Evolutionary conservation across 2,113 vertebrate species (phyloP), one percentile per base, ranked within the genome.

Genomic region (Carettochelys insculpta): DNA sequence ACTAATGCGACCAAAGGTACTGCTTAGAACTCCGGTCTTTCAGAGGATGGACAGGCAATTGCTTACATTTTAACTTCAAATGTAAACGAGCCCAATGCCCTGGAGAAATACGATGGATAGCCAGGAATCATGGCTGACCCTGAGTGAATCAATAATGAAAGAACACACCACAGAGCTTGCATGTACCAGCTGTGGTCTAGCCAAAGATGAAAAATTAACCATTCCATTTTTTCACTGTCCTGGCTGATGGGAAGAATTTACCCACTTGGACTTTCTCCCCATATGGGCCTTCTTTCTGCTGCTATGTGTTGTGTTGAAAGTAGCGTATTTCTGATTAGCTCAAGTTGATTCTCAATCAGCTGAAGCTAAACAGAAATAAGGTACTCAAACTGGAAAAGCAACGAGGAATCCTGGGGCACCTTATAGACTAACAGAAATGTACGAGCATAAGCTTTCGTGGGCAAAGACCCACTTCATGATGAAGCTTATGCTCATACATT

Each of bases 71-170:
- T 43, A 45, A 27, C 73, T 4, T n/a, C 50, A 56, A 34, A 47
- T 45, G 10, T n/a, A 51, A 81, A 77, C 22, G 1, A 3, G 5
- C 0, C 0, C 11, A 11, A 77, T 1, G 7, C 34, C 53, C 0
- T 0, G 43, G 22, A 82, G 82, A 94, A 84, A 29, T 14, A 27
- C 11, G 41, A 16, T 38, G 34, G 10, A 16, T 75, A 24, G 12
- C 25, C 38, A 4, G 27, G 88, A 83, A 83, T 1, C 77, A 20
- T 34, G 0, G 0, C 24, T 85, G 0, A 0, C 61, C 78, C 41
- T 20, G 56, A 82, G 45, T 48, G 80, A 53, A 87, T 22, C 38
- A 54, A 58, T 34, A 86, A 11, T 19, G 27, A 50, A 19, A 68
- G 61, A n/a, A 65, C 61, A 38, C 34, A 38, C 19, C n/a, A 38